These are phyloP conservation scores for Diacarnus erythraeanus DNA, from an alignment of 37 sponge, comb jelly and placozoan species.

Conservation along the genomic window DNA sequence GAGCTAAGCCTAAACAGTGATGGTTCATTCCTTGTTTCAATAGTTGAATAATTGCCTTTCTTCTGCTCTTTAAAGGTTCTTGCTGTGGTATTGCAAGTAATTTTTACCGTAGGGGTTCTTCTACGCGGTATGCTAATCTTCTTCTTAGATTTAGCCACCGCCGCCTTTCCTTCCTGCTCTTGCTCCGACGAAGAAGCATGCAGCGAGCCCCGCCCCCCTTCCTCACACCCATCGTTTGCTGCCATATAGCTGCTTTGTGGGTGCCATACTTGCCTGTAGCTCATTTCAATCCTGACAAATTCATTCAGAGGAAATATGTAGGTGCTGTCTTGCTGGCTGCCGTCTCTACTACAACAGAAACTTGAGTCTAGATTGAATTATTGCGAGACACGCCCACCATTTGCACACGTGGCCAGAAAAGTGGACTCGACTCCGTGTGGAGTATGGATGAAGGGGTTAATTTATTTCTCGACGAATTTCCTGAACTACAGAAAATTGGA, in stretches of 20 bases:
- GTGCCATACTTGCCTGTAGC: conserved; percentile 15
- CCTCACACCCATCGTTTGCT: conserved; percentile 12
- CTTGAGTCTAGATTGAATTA: too few relatives aligned
- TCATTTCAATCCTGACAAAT: background rate
- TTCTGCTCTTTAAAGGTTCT: too few relatives aligned
- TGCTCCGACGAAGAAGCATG: background rate
- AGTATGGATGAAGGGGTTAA: background rate
- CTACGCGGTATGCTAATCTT: conserved; percentile 20
- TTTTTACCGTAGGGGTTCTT: conserved; percentile 39
- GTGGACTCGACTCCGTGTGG: conserved; percentile 3
- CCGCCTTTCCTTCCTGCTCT: background rate
- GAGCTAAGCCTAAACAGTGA: conserved; percentile 3
- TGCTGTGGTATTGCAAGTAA: background rate
- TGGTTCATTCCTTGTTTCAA: background rate
- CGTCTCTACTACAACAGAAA: too few relatives aligned
- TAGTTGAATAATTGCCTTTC: background rate
- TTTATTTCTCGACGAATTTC: background rate
- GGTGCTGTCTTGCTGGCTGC: too few relatives aligned
- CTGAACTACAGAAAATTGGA: conserved; percentile 12
- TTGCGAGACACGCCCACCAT: too few relatives aligned
- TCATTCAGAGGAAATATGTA: too few relatives aligned
- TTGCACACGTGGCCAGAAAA: background rate
- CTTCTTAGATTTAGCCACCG: background rate
- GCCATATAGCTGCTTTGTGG: conserved; percentile 21
- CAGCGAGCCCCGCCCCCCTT: conserved; percentile 28